Percentiles rank a stretch among this genome's conserved stretches.
Conservation (phyloP, 2,888 invertebrate genomes). For the Gastrophysa polygoni region DNA sequence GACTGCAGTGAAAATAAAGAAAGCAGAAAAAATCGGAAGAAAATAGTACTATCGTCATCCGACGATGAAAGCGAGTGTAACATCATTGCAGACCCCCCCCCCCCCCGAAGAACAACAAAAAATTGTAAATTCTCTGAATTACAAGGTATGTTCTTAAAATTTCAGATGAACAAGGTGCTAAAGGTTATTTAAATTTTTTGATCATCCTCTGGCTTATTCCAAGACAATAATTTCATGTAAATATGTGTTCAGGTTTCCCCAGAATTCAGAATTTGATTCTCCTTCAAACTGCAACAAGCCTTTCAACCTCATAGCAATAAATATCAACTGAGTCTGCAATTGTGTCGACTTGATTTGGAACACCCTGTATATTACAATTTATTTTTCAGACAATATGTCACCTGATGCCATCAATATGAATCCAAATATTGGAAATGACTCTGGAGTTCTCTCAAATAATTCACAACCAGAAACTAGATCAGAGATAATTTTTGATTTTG, state of each 20-base stretch:
- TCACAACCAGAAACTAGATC: neutral
- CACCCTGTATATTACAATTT: conserved; percentile 1
- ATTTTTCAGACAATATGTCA: neutral
- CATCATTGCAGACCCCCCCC: neutral
- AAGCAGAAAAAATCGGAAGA: conserved; percentile 1
- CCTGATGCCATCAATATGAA: conserved; percentile 2
- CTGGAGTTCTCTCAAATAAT: neutral
- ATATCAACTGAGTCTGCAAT: too few species aligned
- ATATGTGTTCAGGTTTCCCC: too few species aligned
- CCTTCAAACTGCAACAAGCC: too few species aligned
- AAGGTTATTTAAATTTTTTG: too few species aligned
- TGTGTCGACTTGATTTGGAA: too few species aligned
- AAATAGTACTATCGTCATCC: neutral
- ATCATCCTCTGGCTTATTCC: too few species aligned
- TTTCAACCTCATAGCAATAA: too few species aligned
- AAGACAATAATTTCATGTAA: too few species aligned
- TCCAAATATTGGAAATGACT: neutral
- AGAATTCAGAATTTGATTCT: too few species aligned
- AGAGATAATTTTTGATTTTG: conserved; percentile 1
- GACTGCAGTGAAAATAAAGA: conserved; percentile 3
- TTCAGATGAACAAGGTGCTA: too few species aligned
- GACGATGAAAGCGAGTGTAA: neutral
- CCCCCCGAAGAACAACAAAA: neutral
- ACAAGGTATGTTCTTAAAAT: neutral
- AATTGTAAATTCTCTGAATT: neutral